Evolutionary conservation across 2,888 invertebrate genomes (phyloP), one percentile per base, ranked within the genome.

Genomic region (Cyrtodaria siliqua): DNA sequence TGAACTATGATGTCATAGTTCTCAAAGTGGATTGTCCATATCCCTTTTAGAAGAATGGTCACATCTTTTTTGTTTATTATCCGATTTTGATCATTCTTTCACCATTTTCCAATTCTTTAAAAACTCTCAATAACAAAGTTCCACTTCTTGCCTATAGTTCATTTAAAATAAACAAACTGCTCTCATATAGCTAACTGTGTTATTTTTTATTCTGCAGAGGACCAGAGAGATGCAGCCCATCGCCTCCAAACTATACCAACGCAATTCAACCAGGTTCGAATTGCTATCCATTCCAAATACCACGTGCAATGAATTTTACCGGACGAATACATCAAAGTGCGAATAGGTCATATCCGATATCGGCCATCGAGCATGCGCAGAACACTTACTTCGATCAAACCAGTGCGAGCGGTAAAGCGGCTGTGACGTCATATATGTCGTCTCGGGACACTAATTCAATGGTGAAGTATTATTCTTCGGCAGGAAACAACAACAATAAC

Each of bases 201-300:
- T 38, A 38, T 38, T 16, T 38, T 8, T 38, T 49, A 14, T 8
- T 6, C 50, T 49, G 2, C 49, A 62, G 62, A 27, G 50, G 50
- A n/a, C 62, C 50, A 16, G 62, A 62, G 40, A 50, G 62, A 62
- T 33, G 23, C 1, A 50, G 24, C 14, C 38, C 62, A 20, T 62
- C 62, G 9, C 62, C 62, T 9, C 44, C 44, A 20, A 20, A 20
- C 16, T 44, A 44, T 20, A 4, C n/a, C 3, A 44, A 16, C 20
- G 16, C n/a, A 3, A 18, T 4, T 44, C n/a, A 16, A 44, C 8
- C 44, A 9, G 44, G 20, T 18, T 16, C n/a, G 8, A 44, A 20
- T 44, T 16, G n/a, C 16, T 44, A 44, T 16, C 44, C 16, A 16
- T 44, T 44, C n/a, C n/a, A 44, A 16, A 44, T 44, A 9, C 20